Conservation (phyloP, 2,888 invertebrate species). For the Ennomos quercinarius region DNA sequence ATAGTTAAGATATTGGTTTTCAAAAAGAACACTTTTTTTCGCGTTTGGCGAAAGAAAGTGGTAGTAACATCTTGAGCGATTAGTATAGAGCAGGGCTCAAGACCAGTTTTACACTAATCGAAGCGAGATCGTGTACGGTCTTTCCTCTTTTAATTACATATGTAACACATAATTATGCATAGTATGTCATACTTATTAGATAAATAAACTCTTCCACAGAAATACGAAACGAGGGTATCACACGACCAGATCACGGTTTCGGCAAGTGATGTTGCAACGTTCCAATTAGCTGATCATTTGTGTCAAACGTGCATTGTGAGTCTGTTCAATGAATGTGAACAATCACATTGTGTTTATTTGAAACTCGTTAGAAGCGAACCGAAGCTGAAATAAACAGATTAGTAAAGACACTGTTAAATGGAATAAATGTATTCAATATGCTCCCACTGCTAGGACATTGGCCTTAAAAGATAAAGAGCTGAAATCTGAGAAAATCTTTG, state of each 20-base stretch:
- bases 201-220: constrained; percentile 47
- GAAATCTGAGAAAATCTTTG: too few relatives aligned
- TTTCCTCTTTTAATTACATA: too few relatives aligned
- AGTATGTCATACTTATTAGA: constrained; percentile 16
- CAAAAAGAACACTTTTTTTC: too few relatives aligned
- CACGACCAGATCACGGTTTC: constrained; percentile 66
- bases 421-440: not conserved
- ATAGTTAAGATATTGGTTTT: too few relatives aligned
- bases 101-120: too few relatives aligned
- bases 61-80: too few relatives aligned
- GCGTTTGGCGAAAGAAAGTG: too few relatives aligned
- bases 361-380: constrained; percentile 46
- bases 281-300: constrained; percentile 83
- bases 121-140: too few relatives aligned
- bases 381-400: constrained; percentile 1
- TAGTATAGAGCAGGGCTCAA: not conserved
- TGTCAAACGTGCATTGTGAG: constrained; percentile 77
- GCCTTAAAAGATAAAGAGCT: too few relatives aligned
- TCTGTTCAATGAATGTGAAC: constrained; percentile 74
- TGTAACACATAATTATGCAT: too few relatives aligned
- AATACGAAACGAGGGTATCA: constrained; percentile 59
- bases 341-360: constrained; percentile 63
- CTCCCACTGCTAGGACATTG: not conserved
- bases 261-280: constrained; percentile 74
- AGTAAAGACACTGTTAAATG: not conserved